phyloP scores from a whole-genome alignment of 2,113 vertebrate species.

The Glaucidium brasilianum region DNA sequence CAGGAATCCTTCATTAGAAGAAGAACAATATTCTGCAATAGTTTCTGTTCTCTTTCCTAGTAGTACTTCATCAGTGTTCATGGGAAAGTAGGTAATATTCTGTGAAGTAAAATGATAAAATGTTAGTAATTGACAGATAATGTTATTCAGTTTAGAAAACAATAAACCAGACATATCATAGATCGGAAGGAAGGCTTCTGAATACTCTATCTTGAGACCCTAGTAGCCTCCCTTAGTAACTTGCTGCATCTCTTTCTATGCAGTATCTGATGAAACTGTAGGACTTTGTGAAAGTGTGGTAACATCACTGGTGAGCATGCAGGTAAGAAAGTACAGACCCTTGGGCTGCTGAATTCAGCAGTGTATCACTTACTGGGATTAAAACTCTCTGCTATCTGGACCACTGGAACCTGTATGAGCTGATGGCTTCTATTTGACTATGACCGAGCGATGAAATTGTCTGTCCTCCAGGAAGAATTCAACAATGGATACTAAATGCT shows the following conservation, averaged over 20 bases:
- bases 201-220: background rate
- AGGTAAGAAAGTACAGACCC: background rate
- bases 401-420: slow-evolving; percentile 15
- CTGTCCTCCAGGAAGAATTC: background rate
- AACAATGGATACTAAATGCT: background rate
- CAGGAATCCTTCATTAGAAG: background rate
- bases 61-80: background rate
- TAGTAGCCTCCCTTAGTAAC: background rate
- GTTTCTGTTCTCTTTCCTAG: background rate
- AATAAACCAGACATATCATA: background rate
- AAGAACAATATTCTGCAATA: background rate
- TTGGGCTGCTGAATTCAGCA: background rate
- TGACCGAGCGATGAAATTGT: background rate
- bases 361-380: background rate
- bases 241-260: background rate
- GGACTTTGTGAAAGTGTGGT: background rate
- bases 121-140: background rate
- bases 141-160: background rate
- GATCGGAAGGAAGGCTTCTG: background rate
- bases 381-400: background rate
- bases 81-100: background rate
- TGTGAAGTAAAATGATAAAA: background rate
- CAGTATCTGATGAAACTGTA: background rate
- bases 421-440: background rate
- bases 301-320: background rate